Percentiles rank a stretch among this genome's conserved stretches.
phyloP scores from a whole-genome alignment of 2,113 vertebrate species.

The Balaenoptera acutorostrata region DNA sequence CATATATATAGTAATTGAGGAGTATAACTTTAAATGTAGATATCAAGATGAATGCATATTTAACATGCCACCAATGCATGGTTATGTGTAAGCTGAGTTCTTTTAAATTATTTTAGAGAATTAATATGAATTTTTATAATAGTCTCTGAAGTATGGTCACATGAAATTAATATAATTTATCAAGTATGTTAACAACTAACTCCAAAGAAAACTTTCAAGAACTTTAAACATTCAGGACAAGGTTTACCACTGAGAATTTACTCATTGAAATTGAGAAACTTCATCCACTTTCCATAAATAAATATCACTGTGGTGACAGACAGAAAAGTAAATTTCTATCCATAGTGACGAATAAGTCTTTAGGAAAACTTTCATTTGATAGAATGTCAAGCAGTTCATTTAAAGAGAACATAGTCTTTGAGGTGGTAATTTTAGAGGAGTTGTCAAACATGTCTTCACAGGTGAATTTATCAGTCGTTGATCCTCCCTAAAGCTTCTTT shows the following conservation, averaged over 20 bases:
- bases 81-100: background rate
- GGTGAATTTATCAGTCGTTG: background rate
- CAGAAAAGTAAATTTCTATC: constrained; percentile 49
- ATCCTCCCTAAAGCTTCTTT: background rate
- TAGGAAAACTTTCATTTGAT: constrained; percentile 40
- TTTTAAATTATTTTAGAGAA: constrained; percentile 8
- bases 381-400: constrained; percentile 31
- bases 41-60: background rate
- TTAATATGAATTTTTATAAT: background rate
- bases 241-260: constrained; percentile 46
- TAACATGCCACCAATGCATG: background rate
- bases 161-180: background rate
- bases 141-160: background rate
- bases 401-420: background rate
- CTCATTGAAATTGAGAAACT: constrained; percentile 57
- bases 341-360: constrained; percentile 27
- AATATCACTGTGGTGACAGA: constrained; percentile 54
- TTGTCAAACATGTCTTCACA: constrained; percentile 19
- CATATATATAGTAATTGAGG: background rate
- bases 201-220: constrained; percentile 21
- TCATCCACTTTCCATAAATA: constrained; percentile 55
- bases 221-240: constrained; percentile 8
- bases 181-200: background rate
- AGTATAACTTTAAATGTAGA: background rate
- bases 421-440: background rate